phyloP scores from a whole-genome alignment of 2,888 invertebrate genomes.

The Alcis repandata region DNA sequence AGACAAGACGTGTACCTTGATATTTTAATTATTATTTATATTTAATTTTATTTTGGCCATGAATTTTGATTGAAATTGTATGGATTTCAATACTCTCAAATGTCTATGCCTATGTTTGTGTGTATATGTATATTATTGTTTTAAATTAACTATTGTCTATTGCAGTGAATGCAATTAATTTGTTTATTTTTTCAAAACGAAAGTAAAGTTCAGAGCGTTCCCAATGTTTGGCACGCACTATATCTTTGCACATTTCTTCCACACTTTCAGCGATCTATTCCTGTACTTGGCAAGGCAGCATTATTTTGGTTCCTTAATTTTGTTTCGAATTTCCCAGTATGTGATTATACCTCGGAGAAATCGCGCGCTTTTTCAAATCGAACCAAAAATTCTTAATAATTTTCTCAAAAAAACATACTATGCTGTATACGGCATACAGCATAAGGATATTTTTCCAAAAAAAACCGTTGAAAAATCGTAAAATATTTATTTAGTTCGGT shows the following conservation, averaged over 20 bases:
- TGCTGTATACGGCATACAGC: slow-evolving; percentile 78
- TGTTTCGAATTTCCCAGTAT: slow-evolving; percentile 58
- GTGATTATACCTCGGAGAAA: slow-evolving; percentile 46
- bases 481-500: slow-evolving; percentile 44
- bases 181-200: too few species aligned
- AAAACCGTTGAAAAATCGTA: slow-evolving; percentile 64
- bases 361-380: slow-evolving; percentile 53
- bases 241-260: neutral
- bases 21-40: too few species aligned
- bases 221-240: neutral
- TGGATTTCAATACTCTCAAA: too few species aligned
- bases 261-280: slow-evolving; percentile 59
- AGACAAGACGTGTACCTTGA: too few species aligned
- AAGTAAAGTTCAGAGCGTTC: neutral
- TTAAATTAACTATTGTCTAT: too few species aligned
- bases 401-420: slow-evolving; percentile 58
- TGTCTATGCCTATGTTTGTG: too few species aligned
- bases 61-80: too few species aligned
- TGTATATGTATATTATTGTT: too few species aligned
- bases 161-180: too few species aligned
- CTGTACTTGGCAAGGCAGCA: slow-evolving; percentile 67
- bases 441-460: slow-evolving; percentile 66
- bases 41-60: too few species aligned
- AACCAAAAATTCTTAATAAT: slow-evolving; percentile 45
- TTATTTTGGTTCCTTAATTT: slow-evolving; percentile 60